Percentiles rank a stretch among this genome's conserved stretches.
phyloP scores from a whole-genome alignment of 2,113 vertebrate species.

The Labrus mixtus region DNA sequence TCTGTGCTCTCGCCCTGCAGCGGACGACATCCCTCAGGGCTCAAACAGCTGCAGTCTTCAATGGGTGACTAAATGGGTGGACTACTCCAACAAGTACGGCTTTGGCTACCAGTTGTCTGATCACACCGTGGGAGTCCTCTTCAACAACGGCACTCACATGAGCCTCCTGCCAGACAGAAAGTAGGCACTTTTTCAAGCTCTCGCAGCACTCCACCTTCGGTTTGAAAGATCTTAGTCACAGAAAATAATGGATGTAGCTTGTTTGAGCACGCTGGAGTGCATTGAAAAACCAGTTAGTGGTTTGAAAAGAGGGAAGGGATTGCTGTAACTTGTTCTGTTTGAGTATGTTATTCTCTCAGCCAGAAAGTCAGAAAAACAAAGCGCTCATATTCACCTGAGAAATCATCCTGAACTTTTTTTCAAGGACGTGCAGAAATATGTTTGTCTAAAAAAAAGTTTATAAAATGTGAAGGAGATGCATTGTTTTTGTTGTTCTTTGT shows the following conservation, averaged over 20 bases:
- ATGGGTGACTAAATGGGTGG: slow-evolving; percentile 99
- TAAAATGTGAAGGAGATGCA: not conserved
- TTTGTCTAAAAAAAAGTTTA: not conserved
- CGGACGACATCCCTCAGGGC: slow-evolving; percentile 89
- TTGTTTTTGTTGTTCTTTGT: not conserved
- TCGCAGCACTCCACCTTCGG: slow-evolving; percentile 21
- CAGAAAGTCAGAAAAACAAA: not conserved
- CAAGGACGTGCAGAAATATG: not conserved
- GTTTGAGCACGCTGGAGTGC: slow-evolving; percentile 28
- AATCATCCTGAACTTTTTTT: not conserved
- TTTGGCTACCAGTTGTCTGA: slow-evolving; percentile 99
- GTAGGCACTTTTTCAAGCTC: slow-evolving; percentile 78
- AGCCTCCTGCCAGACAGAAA: slow-evolving; percentile 97
- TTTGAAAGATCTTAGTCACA: slow-evolving; percentile 40
- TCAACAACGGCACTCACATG: slow-evolving; percentile 98
- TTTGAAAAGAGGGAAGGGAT: not conserved
- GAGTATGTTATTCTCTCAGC: not conserved
- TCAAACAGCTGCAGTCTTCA: slow-evolving; percentile 89
- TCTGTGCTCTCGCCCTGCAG: slow-evolving; percentile 66
- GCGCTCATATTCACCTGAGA: not conserved
- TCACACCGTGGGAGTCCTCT: slow-evolving; percentile 96
- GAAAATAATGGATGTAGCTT: slow-evolving; percentile 14
- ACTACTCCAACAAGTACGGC: slow-evolving; percentile 99
- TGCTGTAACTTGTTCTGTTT: not conserved
- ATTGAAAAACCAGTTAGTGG: not conserved